Base-by-base conservation (phyloP, 2,113 vertebrate species). In the Gasterosteus aculeatus region DNA sequence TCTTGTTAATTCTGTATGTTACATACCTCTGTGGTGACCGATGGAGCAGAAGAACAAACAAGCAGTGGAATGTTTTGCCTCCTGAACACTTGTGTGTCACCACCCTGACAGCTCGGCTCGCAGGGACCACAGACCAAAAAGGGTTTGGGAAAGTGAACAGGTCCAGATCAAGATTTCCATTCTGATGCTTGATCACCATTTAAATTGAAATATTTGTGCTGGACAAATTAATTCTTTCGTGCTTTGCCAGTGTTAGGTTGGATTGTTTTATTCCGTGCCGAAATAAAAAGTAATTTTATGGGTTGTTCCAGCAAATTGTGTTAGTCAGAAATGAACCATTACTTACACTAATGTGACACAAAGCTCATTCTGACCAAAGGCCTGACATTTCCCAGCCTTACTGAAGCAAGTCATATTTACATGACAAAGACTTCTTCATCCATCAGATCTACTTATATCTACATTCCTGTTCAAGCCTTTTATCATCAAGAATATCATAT, bases 221-320 rank as follows among this genome's bases (percentile, higher is more conserved):
- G 75, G 88, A 92, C 83, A 91, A 91, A 92, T 91, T 56, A 61
- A 78, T 73, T 89, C 72, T 74, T 89, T 88, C 83, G 87, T 75
- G 89, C 87, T 74, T 81, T 82, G 64, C 16, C 42, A 71, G 69
- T 75, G 89, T 78, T 31, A 83, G 77, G 69, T 76, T 46, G 51
- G 64, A 82, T 84, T 81, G 81, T 85, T 87, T 87, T 65, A 81
- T 85, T 80, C 74, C 4, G 72, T 2, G 46, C 68, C 58, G 61
- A 63, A 77, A 69, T 10, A 11, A 74, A 85, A 83, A 90, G 85
- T 85, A 65, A 78, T 91, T 81, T 85, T 82, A 67, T 72, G 65
- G 74, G 75, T 81, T 88, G 80, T 89, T 88, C 87, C 82, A 78
- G 78, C 63, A 76, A 90, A 88, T 82, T 54, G 49, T 58, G 61